A percentile compares a stretch with the other conserved stretches of the same genome.
phyloP scores from a whole-genome alignment of 2,888 invertebrate genomes.

The Escarpia spicata region DNA sequence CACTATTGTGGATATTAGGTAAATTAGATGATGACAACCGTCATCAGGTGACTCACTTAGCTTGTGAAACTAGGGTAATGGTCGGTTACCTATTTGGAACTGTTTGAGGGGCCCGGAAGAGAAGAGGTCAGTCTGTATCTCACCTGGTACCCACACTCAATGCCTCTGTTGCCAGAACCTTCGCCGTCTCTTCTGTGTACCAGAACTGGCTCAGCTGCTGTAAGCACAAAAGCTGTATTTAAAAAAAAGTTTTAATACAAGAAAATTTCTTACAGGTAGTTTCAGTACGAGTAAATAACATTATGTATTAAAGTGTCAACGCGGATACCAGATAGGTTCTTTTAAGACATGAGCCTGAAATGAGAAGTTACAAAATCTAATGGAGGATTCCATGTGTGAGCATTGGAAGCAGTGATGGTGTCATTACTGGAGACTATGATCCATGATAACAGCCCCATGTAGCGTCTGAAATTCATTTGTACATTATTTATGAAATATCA shows the following conservation, averaged over 20 bases:
- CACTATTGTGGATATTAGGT: no score
- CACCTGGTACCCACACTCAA: constrained; percentile 67
- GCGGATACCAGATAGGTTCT: no score
- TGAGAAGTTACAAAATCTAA: no score
- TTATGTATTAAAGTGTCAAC: no score
- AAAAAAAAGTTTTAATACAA: neutral
- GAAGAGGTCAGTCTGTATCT: neutral
- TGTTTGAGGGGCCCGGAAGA: neutral
- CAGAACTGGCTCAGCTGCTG: constrained; percentile 97
- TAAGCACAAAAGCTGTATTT: constrained; percentile 27
- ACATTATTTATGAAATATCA: neutral
- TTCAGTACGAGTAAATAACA: neutral
- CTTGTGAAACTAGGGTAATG: neutral
- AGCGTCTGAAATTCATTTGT: neutral
- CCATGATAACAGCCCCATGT: neutral
- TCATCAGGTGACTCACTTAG: neutral
- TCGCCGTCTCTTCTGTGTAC: constrained; percentile 87
- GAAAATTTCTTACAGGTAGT: neutral
- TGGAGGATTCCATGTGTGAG: no score
- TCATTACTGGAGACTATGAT: no score
- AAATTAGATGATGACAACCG: neutral
- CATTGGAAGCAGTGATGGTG: no score
- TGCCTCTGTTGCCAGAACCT: constrained; percentile 76
- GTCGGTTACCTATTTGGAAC: neutral
- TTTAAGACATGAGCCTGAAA: no score